A percentile compares a stretch with the other conserved stretches of the same genome.
These are phyloP conservation scores for Leuciscus waleckii DNA, from an alignment of 2,797 vertebrate genomes.

Conservation along the genomic window DNA sequence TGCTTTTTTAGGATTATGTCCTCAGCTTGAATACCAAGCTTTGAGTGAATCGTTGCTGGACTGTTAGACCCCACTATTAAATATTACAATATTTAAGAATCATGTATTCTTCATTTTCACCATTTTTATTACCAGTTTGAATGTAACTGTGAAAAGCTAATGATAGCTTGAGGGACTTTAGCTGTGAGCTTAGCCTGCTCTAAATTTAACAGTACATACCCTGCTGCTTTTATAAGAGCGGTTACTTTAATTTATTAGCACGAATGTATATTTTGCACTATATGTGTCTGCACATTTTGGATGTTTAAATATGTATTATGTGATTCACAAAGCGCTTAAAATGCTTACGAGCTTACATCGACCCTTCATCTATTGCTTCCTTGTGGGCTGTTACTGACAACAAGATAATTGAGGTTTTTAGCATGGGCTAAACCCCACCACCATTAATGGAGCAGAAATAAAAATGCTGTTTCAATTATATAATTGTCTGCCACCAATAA, in stretches of 20 bases:
- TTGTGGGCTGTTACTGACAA: conserved; percentile 31
- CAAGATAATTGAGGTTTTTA: conserved; percentile 45
- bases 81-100: conserved; percentile 20
- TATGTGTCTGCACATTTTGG: conserved; percentile 46
- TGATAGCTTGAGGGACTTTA: conserved; percentile 37
- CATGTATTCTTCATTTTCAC: background rate
- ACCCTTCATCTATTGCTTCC: conserved; percentile 42
- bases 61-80: background rate
- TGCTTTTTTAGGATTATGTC: background rate
- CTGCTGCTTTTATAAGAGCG: conserved; percentile 45
- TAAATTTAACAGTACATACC: conserved; percentile 44
- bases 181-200: conserved; percentile 28
- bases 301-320: conserved; percentile 52
- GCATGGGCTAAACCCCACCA: conserved; percentile 2
- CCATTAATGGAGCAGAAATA: conserved; percentile 34
- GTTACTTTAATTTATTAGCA: conserved; percentile 42
- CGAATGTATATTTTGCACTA: conserved; percentile 49
- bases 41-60: background rate
- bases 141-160: conserved; percentile 40
- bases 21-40: conserved; percentile 2
- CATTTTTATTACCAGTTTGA: conserved; percentile 32
- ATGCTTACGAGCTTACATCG: conserved; percentile 49
- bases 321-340: conserved; percentile 48
- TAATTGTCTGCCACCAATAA: conserved; percentile 46
- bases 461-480: conserved; percentile 40